Evolutionary conservation across 2,113 vertebrate genomes (phyloP), one percentile per base, ranked within the genome.

Genomic region (Macrotus californicus): DNA sequence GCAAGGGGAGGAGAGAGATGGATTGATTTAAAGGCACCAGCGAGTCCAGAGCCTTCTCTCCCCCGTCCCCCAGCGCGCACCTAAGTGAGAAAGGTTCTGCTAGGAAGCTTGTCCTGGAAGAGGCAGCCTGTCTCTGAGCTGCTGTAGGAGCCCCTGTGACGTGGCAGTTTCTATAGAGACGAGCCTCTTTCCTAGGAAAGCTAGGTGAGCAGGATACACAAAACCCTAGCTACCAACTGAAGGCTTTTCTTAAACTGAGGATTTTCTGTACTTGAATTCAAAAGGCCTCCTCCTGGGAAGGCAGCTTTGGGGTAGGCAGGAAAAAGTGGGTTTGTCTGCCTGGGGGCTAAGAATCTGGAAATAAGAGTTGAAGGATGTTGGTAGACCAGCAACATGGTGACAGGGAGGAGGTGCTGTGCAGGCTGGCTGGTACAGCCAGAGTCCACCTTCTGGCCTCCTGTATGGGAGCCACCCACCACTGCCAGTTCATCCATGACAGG

Each of bases 91-190:
- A n/a, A 34, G 54, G 66, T 56, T 59, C 67, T 90, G 46, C 54
- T 7, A 48, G 48, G n/a, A 88, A 93, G 69, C 19, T 0, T 90
- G 56, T 94, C 70, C 81, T 91, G 96, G 93, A 93, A 93, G 92
- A 95, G 19, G 66, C 85, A 91, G 61, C 95, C 87, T 24, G 85
- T 75, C 72, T 97, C 80, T 46, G 87, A 96, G 29, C 31, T 46
- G 31, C 84, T 85, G 29, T 83, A 36, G 46, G 95, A 94, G 67
- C 39, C 50, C 26, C 6, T 54, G 86, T 85, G 95, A 98, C 90
- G 8, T 89, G 52, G 89, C 96, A 94, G 98, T 98, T 98, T 98
- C 98, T 98, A 98, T 98, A 98, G 98, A 96, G 96, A 98, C 70
- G 41, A 88, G 82, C 96, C 0, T 14, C 94, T 97, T 97, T 97